phyloP scores from a whole-genome alignment of 2,113 vertebrate species.

The Pagrus major region DNA sequence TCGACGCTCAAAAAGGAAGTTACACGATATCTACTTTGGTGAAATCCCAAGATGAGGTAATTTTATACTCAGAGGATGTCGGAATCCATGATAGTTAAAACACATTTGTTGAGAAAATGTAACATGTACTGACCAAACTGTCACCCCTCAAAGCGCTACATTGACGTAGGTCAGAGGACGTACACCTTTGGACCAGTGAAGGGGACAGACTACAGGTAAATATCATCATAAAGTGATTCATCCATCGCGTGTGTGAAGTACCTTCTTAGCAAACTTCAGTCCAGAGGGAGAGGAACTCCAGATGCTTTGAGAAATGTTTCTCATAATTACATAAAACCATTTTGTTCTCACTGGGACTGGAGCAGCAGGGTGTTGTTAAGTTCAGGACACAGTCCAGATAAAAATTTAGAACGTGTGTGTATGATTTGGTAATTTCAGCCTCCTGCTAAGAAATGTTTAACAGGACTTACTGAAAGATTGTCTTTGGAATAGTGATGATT shows the following conservation, averaged over 20 bases:
- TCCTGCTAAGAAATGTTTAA: slow-evolving; percentile 6
- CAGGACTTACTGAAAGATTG: slow-evolving; percentile 30
- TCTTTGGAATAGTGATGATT: not conserved
- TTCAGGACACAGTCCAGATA: slow-evolving; percentile 35
- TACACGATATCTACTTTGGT: slow-evolving; percentile 89
- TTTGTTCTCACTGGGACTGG: slow-evolving; percentile 2
- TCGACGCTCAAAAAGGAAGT: slow-evolving; percentile 87
- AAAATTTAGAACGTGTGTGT: not conserved
- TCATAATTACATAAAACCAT: slow-evolving; percentile 4
- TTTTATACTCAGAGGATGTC: slow-evolving; percentile 2
- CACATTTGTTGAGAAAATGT: not conserved
- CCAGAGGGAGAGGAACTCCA: slow-evolving; percentile 6
- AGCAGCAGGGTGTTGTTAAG: not conserved
- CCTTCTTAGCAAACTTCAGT: not conserved
- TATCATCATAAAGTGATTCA: not conserved
- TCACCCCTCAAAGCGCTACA: slow-evolving; percentile 88
- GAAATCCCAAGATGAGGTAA: slow-evolving; percentile 98
- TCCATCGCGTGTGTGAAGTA: not conserved
- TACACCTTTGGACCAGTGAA: slow-evolving; percentile 93
- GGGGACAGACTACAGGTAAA: slow-evolving; percentile 95
- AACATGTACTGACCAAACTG: slow-evolving; percentile 14
- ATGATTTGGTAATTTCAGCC: not conserved
- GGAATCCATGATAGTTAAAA: not conserved
- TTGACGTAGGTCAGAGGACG: slow-evolving; percentile 90
- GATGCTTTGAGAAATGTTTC: slow-evolving; percentile 5